These are phyloP conservation scores for Gobionotothen gibberifrons DNA, from an alignment of 2,797 vertebrate genomes.

Conservation along the genomic window DNA sequence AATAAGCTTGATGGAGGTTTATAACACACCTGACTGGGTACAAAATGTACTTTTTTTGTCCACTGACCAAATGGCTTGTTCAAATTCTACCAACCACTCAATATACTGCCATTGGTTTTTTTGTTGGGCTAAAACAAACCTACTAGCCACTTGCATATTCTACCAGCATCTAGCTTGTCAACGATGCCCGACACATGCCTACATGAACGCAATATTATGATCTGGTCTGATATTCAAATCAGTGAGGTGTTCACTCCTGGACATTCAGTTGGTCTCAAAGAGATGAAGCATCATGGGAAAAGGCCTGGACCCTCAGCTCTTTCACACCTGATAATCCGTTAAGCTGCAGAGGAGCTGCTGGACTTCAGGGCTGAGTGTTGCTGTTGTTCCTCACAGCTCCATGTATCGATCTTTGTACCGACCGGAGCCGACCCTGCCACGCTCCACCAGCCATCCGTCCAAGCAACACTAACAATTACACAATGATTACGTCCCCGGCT, in stretches of 20 bases:
- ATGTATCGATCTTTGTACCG: slow-evolving; percentile 51
- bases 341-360: slow-evolving; percentile 26
- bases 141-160: too few species aligned
- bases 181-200: too few species aligned
- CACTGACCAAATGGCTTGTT: too few species aligned
- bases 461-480: slow-evolving; percentile 69
- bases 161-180: too few species aligned
- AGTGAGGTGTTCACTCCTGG: too few species aligned
- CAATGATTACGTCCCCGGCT: slow-evolving; percentile 49
- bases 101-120: too few species aligned
- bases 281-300: background rate
- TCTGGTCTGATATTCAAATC: background rate
- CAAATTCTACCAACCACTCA: too few species aligned
- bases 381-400: slow-evolving; percentile 23
- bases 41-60: too few species aligned
- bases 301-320: background rate
- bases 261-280: background rate
- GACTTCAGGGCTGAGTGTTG: slow-evolving; percentile 1
- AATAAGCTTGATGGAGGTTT: too few species aligned
- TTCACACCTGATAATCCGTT: slow-evolving; percentile 28
- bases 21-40: too few species aligned
- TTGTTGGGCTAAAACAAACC: too few species aligned
- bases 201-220: too few species aligned
- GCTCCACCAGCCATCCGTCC: slow-evolving; percentile 41
- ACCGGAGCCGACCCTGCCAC: slow-evolving; percentile 16